Base-by-base conservation (phyloP, 1,140 invertebrate species). In the Ooceraea biroi region DNA sequence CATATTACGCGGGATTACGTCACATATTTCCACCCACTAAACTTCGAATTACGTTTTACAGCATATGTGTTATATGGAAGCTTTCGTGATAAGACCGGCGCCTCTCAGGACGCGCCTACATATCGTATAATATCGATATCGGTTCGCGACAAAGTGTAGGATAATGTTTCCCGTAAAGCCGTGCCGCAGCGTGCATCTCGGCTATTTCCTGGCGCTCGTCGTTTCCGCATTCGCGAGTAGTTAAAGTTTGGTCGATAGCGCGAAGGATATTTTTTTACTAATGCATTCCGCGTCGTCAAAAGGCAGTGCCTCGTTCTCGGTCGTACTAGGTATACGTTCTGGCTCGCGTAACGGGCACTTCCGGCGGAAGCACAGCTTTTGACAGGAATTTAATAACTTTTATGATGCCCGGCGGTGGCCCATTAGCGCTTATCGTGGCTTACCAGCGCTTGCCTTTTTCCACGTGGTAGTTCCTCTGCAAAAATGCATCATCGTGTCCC, bases 311-410 rank as follows among this genome's bases (percentile, higher is more conserved):
- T 44, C 57, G 73, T 1, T n/a, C 36, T 76, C 58, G 58, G 46
- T 83, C 48, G n/a, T 55, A 22, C 71, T 46, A 66, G 60, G 61
- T 52, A 30, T 22, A 22, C 46, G 27, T 66, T 22, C 58, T 76
- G 12, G 60, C 27, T 74, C 60, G 14, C 44, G 48, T 46, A 76
- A 65, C 36, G 58, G 55, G 25, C 48, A 58, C 46, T 65, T 65
- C 73, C 82, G 8, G 52, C 48, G 52, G 55, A 84, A 78, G 36
- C 66, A 68, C 63, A 78, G 61, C 73, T 78, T 84, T 84, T 84
- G 83, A 84, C 76, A 55, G 52, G 36, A 69, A 77, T 84, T 80
- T 84, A 80, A 80, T 84, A 84, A 84, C 61, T 84, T 84, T 84
- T 80, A 80, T 57, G 65, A 84, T 80, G 52, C 74, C 3, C 50